Evolutionary conservation across 2,888 invertebrate species (phyloP), one percentile per base, ranked within the genome.

Genomic region (Eupithecia subumbrata): DNA sequence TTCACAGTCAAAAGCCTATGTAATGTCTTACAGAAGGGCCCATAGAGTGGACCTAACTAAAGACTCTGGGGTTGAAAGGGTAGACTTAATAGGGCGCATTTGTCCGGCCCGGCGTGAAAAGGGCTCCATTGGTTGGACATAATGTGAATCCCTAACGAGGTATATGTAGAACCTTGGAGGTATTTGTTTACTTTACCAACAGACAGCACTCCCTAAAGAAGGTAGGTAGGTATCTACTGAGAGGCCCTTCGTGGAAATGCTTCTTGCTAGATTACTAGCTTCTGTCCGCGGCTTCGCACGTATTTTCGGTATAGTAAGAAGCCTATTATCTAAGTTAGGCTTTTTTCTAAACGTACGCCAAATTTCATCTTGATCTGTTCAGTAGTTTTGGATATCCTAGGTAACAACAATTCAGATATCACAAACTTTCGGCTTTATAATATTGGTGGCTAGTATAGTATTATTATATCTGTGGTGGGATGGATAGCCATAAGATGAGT

Each of bases 61-160:
- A 82, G 81, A 80, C 80, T 81, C 81, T 76, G 75, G 80, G 81
- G 75, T 83, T 83, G 83, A 84, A 85, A 83, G 83, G 84, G 82
- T 80, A 73, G 75, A 75, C 84, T 86, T 85, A 86, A 87, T 87
- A 84, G 84, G 81, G 69, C 80, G 72, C 84, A 84, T 87, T 87
- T 86, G 83, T 85, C 82, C 83, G 82, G 82, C 76, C 73, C 79
- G 79, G 79, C 79, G 82, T 84, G 82, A 86, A 86, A 86, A 84
- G 85, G 83, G 80, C 79, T 72, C 79, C 77, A 78, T 79, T 76
- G 81, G 79, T 81, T 80, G 82, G 77, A 83, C 82, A 83, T 83
- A 83, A 82, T 86, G 77, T 81, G 82, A 82, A 80, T 77, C 82
- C 83, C 83, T 86, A 85, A 86, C 82, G 86, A 82, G 81, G 78